Base-by-base conservation (phyloP, 2,113 vertebrate species). In the Pomatorhinus ruficollis region DNA sequence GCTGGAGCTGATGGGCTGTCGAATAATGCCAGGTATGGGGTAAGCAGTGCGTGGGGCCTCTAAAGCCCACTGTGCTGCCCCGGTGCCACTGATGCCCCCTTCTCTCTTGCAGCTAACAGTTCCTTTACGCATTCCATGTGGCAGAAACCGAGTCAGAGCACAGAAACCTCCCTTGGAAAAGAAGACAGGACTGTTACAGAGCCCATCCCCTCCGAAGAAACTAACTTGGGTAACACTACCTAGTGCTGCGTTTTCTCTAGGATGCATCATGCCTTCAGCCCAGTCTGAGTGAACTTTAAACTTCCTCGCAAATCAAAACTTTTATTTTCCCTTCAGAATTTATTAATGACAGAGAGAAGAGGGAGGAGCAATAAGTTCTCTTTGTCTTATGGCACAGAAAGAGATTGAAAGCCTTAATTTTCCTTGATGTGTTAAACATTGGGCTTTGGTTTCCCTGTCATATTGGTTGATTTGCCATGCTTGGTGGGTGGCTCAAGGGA, bases 1-100 rank as follows among this genome's bases (percentile, higher is more conserved):
- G 64, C 96, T 98, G 15, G 98, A 98, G 89, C 97, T 99, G 61
- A 94, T 98, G 66, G 99, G 99, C 40, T 99, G 98, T 79, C 90
- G 54, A 30, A 91, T 98, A 63, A 90, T 95, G 76, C 97, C 95
- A 97, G 97, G 98, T 98, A 94, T 66, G 95, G 89, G 86, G 80
- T 31, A 86, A 83, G 83, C 79, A n/a, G 56, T 8, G 47, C 61
- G 2, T 0, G 63, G 15, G 22, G 69, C 57, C 59, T 15, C 44
- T 7, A 24, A 53, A 53, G 33, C 24, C 24, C 28, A 13, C 66
- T 21, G 49, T 39, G 50, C 24, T 15, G 40, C 82, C 49, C 12
- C 68, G 12, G n/a, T 13, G 57, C 83, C 54, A 5, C 83, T 77
- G 50, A 87, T 44, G 16, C 3, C n/a, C 13, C 22, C 22, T 75